phyloP scores from a whole-genome alignment of 2,888 invertebrate species.

The Sturmia bella region DNA sequence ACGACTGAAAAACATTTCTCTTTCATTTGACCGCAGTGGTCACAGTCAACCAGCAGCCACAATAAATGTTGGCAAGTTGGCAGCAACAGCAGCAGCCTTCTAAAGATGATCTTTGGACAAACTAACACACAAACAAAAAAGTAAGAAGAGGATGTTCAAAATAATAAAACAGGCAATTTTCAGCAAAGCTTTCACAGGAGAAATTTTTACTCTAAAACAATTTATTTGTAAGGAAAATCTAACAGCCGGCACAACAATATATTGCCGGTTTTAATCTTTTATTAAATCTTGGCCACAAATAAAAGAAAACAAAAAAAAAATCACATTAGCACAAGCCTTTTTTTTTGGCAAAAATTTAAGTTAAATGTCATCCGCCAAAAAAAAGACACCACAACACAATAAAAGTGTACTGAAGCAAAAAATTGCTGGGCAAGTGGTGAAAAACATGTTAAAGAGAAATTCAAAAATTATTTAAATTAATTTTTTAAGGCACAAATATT shows the following conservation, averaged over 20 bases:
- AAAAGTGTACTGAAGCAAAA: conserved; percentile 57
- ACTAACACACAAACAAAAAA: not conserved
- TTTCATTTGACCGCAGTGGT: conserved; percentile 73
- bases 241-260: conserved; percentile 47
- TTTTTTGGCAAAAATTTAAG: conserved; percentile 9
- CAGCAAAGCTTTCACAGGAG: conserved; percentile 64
- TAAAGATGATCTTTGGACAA: conserved; percentile 58
- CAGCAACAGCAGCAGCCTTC: conserved; percentile 47
- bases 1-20: conserved; percentile 63
- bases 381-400: conserved; percentile 28
- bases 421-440: conserved; percentile 48
- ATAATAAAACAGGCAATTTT: conserved; percentile 25
- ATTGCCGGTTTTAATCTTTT: conserved; percentile 64
- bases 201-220: conserved; percentile 54
- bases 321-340: conserved; percentile 49
- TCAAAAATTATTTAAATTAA: conserved; percentile 67
- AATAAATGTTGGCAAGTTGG: conserved; percentile 25
- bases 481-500: conserved; percentile 48
- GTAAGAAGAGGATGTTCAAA: conserved; percentile 58
- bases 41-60: conserved; percentile 57
- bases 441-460: conserved; percentile 21
- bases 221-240: conserved; percentile 31
- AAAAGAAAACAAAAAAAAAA: not conserved
- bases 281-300: conserved; percentile 55
- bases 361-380: conserved; percentile 37